Base-by-base conservation (phyloP, 2,888 invertebrate species). In the Meteorus cinctellus region DNA sequence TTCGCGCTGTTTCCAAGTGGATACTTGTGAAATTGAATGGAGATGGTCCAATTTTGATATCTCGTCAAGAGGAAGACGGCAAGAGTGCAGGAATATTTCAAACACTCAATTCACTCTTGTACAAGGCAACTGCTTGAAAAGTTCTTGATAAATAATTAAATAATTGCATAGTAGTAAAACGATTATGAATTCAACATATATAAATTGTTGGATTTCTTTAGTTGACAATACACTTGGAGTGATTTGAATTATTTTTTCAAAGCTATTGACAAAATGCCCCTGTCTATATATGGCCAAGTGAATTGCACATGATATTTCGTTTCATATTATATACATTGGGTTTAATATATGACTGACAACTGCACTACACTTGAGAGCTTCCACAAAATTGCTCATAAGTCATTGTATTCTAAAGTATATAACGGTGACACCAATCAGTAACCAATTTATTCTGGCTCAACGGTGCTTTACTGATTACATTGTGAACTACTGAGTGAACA, bases 331-430 rank as follows among this genome's bases (percentile, higher is more conserved):
- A 55, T 19, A n/a, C n/a, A 55, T 55, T 55, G 55, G n/a, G 3
- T 55, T 19, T 55, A 6, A 4, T 55, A 19, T 55, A 55, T 55
- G 55, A 55, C 8, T 19, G 5, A 69, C 29, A 10, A 24, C 51
- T n/a, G 14, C 36, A 59, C 63, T 19, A 45, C 72, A 72, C 63
- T 60, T 72, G 67, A 67, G 62, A 74, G 77, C 78, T 81, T 82
- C 82, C 80, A 78, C 77, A 78, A 80, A 80, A 83, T 85, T 84
- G 84, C 84, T 82, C 83, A 83, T 86, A 86, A 86, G 85, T 86
- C 86, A 85, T 86, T 85, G 86, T 85, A 84, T 84, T 85, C 82
- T 80, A 69, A 69, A 70, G 75, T 76, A 80, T 77, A 80, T 86
- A 86, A 87, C 87, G 87, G 87, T 86, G 85, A 81, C 82, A 82